Evolutionary conservation across 2,888 invertebrate species (phyloP), one percentile per base, ranked within the genome.

Genomic region (Tenthredo amoena): DNA sequence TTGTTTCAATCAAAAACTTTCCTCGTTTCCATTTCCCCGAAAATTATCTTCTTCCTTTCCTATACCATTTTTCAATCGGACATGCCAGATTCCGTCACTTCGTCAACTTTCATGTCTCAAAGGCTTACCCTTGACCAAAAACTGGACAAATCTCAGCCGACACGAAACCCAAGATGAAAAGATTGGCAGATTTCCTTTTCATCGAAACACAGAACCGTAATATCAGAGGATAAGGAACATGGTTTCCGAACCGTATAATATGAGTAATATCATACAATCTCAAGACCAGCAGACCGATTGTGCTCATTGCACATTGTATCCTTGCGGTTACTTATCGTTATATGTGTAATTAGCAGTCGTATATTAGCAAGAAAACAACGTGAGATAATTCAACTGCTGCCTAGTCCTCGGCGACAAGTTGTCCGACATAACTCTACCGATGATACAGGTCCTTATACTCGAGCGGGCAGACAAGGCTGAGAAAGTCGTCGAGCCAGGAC

Each of bases 381-480:
- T 68, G 34, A 68, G 68, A 68, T 68, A 68, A 68, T 68, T 68
- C 31, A 68, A 18, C 65, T 65, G 31, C 65, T 65, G 31, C 7
- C 12, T 34, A 34, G 31, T 68, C 68, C 31, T 18, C 6, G 6
- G 34, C 34, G 12, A 68, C 68, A 26, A 68, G 34, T 68, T 68
- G 68, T 68, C 31, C 68, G 18, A 68, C 31, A 68, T 68, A 34
- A 68, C 26, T 68, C 68, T 68, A 68, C 68, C 68, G 34, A 34
- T 34, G 68, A 68, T 68, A 34, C 31, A 68, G 68, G 34, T 34
- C 68, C 34, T 68, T 68, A 68, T 68, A 68, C 34, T 68, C 68
- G 68, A 68, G 34, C 34, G 34, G 12, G 34, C 34, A 68, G 81
- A 81, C 81, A 81, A 81, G 81, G 62, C 62, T 81, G 81, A 81